Evolutionary conservation across 2,888 invertebrate species (phyloP).

Genomic region (Platycheirus rosarum): DNA sequence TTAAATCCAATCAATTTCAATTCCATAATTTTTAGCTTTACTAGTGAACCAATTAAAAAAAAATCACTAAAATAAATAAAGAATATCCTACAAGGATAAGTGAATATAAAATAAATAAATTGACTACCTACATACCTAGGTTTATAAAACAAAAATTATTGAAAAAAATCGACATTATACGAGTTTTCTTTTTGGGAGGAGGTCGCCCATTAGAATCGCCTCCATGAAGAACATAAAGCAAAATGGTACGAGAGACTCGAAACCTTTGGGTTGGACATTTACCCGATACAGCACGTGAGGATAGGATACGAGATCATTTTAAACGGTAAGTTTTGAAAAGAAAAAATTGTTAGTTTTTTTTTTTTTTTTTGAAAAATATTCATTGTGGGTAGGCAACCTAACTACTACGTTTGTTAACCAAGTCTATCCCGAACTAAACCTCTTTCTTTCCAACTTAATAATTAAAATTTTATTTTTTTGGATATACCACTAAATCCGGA

Average conservation of each 20-base stretch:
- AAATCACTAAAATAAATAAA: constrained; percentile 37
- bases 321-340: constrained; percentile 89
- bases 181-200: constrained; percentile 74
- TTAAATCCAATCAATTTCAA: constrained; percentile 30
- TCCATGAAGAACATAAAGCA: constrained; percentile 95
- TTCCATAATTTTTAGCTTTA: constrained; percentile 51
- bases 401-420: too few species aligned
- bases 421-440: too few species aligned
- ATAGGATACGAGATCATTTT: constrained; percentile 98
- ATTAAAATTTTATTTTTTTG: too few species aligned
- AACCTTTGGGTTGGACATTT: constrained; percentile 99
- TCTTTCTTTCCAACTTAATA: too few species aligned
- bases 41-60: constrained; percentile 34
- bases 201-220: constrained; percentile 81
- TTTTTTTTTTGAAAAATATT: not conserved
- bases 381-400: too few species aligned
- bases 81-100: constrained; percentile 48
- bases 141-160: constrained; percentile 21
- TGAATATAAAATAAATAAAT: constrained; percentile 31
- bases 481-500: too few species aligned
- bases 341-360: not conserved
- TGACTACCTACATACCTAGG: constrained; percentile 26
- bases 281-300: constrained; percentile 99
- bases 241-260: constrained; percentile 99
- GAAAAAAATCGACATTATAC: constrained; percentile 51